A percentile compares a stretch with the other conserved stretches of the same genome.
phyloP scores from a whole-genome alignment of 2,888 invertebrate species.

The Drosophila acutilabella region DNA sequence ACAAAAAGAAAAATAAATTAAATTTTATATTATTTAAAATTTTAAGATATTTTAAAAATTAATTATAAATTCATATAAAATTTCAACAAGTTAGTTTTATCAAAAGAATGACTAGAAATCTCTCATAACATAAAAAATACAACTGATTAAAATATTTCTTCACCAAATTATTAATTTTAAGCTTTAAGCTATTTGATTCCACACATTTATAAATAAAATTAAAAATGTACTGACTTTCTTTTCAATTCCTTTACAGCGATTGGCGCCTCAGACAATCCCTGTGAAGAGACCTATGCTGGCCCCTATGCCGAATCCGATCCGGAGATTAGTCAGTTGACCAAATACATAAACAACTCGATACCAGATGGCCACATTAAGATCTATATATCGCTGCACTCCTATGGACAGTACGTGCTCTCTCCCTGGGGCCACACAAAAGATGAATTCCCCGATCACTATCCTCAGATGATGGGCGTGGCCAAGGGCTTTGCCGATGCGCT shows the following conservation, averaged over 20 bases:
- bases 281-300: slow-evolving; percentile 86
- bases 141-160: too few relatives aligned
- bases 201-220: too few relatives aligned
- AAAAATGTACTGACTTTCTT: too few relatives aligned
- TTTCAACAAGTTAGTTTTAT: too few relatives aligned
- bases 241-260: slow-evolving; percentile 59
- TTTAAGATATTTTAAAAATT: too few relatives aligned
- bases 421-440: slow-evolving; percentile 87
- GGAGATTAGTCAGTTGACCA: slow-evolving; percentile 86
- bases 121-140: too few relatives aligned
- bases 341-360: slow-evolving; percentile 85
- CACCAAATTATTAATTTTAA: too few relatives aligned
- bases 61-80: too few relatives aligned
- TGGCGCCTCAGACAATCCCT: slow-evolving; percentile 86
- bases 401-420: slow-evolving; percentile 87
- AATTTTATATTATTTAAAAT: too few relatives aligned
- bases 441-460: slow-evolving; percentile 85
- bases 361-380: slow-evolving; percentile 84
- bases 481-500: slow-evolving; percentile 86
- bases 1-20: too few relatives aligned
- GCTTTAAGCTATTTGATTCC: too few relatives aligned
- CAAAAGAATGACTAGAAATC: too few relatives aligned
- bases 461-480: slow-evolving; percentile 86
- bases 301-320: slow-evolving; percentile 87
- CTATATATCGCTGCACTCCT: slow-evolving; percentile 88